Evolutionary conservation across 2,797 vertebrate genomes (phyloP).

Genomic region (Ispidina lecontei): DNA sequence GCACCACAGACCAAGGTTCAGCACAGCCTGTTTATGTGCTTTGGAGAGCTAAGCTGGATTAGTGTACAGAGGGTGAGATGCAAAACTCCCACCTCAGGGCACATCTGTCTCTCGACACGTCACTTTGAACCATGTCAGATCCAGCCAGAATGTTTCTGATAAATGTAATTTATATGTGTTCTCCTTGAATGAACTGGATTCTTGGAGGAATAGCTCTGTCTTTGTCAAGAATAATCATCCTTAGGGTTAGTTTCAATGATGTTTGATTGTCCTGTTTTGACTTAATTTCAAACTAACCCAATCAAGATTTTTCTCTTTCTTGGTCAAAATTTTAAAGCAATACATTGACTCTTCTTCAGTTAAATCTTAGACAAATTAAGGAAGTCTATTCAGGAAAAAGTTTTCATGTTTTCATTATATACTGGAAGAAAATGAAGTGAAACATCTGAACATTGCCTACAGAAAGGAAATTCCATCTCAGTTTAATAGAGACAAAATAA

Average conservation of each 20-base stretch:
- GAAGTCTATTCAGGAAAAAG: not conserved
- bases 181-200: not conserved
- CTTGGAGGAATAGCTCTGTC: not conserved
- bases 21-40: not conserved
- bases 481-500: not conserved
- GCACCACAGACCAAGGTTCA: not conserved
- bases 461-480: not conserved
- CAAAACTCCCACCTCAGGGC: not conserved
- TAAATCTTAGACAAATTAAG: not conserved
- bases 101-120: not conserved
- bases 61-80: not conserved
- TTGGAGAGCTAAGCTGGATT: not conserved
- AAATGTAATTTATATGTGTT: not conserved
- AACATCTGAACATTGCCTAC: not conserved
- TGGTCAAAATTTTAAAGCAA: not conserved
- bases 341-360: not conserved
- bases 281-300: not conserved
- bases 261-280: rapidly evolving
- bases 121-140: not conserved
- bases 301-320: not conserved
- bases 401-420: not conserved
- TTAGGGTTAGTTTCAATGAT: not conserved
- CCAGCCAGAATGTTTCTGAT: not conserved
- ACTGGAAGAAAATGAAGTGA: not conserved
- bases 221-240: not conserved